A percentile compares a stretch with the other conserved stretches of the same genome.
Evolutionary conservation across 2,113 vertebrate genomes (phyloP).

Genomic region (Planiliza haematocheilus): DNA sequence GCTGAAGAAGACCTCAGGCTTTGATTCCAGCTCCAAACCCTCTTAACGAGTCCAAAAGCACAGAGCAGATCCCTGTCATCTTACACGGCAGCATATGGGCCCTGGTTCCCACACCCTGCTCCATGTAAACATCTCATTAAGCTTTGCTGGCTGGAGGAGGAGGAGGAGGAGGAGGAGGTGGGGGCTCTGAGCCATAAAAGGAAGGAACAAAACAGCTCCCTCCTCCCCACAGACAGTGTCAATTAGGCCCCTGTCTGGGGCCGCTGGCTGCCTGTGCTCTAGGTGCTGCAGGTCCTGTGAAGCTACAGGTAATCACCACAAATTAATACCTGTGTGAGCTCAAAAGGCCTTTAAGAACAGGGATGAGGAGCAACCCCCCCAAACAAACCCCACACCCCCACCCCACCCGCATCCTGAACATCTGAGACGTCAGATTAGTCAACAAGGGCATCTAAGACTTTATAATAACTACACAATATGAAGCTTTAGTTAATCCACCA

Average conservation of each 20-base stretch:
- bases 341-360: conserved; percentile 22
- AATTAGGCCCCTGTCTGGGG: conserved; percentile 63
- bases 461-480: too few relatives aligned
- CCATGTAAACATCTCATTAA: conserved; percentile 75
- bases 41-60: conserved; percentile 46
- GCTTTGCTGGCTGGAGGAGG: conserved; percentile 39
- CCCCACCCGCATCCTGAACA: too few relatives aligned
- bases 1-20: too few relatives aligned
- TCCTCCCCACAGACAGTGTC: conserved; percentile 59
- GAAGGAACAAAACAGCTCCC: too few relatives aligned
- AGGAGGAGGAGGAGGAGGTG: too few relatives aligned
- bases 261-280: conserved; percentile 28
- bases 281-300: conserved; percentile 54
- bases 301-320: conserved; percentile 58
- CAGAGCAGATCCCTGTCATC: conserved; percentile 71
- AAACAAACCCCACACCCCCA: too few relatives aligned
- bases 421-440: too few relatives aligned
- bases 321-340: conserved; percentile 66
- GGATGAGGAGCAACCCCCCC: too few relatives aligned
- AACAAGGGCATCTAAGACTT: too few relatives aligned
- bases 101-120: conserved; percentile 71
- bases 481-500: too few relatives aligned
- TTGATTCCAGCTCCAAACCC: conserved; percentile 58
- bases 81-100: conserved; percentile 53
- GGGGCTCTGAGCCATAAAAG: too few relatives aligned